These are phyloP conservation scores for Rhinoptilus africanus DNA, from an alignment of 2,113 vertebrate genomes.

Conservation along the genomic window DNA sequence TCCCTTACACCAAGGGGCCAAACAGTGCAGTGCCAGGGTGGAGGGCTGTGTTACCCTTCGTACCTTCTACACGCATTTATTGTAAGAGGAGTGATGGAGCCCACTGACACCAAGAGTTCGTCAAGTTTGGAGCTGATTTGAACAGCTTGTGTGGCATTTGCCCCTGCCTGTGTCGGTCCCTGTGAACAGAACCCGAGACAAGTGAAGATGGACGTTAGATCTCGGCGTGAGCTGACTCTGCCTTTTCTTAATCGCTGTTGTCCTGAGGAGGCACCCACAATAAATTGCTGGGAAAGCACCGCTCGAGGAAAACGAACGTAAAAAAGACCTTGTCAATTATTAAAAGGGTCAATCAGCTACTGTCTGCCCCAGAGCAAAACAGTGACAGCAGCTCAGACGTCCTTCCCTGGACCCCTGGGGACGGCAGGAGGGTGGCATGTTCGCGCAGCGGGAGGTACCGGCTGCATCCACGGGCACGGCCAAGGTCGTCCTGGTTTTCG, in stretches of 20 bases:
- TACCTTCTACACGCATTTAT: not conserved
- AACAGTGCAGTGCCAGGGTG: not conserved
- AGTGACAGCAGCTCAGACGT: rapidly evolving
- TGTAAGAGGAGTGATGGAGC: not conserved
- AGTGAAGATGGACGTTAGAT: not conserved
- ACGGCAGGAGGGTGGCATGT: rapidly evolving
- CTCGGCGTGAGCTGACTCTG: not conserved
- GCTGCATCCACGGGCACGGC: not conserved
- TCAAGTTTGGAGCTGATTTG: not conserved
- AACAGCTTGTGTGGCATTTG: not conserved
- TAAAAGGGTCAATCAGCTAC: not conserved
- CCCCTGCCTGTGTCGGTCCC: rapidly evolving
- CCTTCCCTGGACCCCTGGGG: not conserved
- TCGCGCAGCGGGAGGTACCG: not conserved
- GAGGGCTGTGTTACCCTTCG: not conserved
- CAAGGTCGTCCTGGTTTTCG: not conserved
- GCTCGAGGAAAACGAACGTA: not conserved
- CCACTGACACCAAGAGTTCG: not conserved
- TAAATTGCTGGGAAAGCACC: not conserved
- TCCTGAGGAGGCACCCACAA: not conserved
- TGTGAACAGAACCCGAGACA: not conserved
- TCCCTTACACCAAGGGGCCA: not conserved
- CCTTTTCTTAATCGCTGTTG: not conserved
- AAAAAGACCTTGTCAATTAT: not conserved
- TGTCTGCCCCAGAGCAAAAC: not conserved